Evolutionary conservation across 2,888 invertebrate species (phyloP), one percentile per base, ranked within the genome.

Genomic region (Agrochola macilenta): DNA sequence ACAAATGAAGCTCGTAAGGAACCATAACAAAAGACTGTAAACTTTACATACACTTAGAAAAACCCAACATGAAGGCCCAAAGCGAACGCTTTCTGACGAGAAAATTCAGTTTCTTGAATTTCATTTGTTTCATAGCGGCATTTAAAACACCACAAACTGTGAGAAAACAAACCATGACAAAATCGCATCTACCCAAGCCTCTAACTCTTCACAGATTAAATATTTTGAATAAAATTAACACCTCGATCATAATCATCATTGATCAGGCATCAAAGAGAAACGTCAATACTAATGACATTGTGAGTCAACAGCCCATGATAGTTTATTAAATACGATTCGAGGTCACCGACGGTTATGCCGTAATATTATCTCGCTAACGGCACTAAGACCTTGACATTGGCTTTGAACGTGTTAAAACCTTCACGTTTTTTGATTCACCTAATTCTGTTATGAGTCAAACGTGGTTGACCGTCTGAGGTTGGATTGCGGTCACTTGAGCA

Each of bases 341-440:
- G 83, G 87, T 85, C 85, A 79, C 39, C 23, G 77, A 60, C 78
- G 63, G 30, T 70, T 78, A 82, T 88, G 87, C 73, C 78, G 81
- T 88, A 87, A 87, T 76, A 82, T 79, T 74, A 52, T 39, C 30
- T 65, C 46, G 74, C 64, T 85, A 87, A 87, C 85, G 89, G 89
- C 46, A 86, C 7, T 43, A 54, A 83, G 76, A 79, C 87, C 87
- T 87, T 87, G 87, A 88, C 88, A 78, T 77, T 84, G 79, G 54
- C 39, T 73, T 77, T 61, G 49, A 57, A 68, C 39, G 52, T 9
- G 74, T n/a, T 71, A 81, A 84, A 85, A 70, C 66, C 58, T 70
- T 70, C 61, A 63, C 81, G 81, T 82, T 54, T 11, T 52, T 66
- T 66, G 65, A 66, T 73, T 80, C 81, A 80, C 81, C 81, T 84